Percentiles rank a stretch among this genome's conserved stretches.
Conservation (phyloP, 37 sponge, comb jelly and placozoan genomes). For the Agelas oroides region DNA sequence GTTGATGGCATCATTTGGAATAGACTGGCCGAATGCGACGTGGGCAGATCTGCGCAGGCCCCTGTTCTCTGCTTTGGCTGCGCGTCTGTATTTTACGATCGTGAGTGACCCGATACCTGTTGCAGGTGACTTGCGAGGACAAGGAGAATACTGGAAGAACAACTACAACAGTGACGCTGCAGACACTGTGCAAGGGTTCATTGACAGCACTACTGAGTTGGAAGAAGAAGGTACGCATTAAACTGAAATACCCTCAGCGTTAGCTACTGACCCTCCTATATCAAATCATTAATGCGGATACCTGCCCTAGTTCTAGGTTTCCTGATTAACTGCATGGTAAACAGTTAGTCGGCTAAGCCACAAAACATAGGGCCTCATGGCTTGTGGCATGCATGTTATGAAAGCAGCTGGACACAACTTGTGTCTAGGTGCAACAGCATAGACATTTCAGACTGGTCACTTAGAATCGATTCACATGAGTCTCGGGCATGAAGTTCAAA, state of each 20-base stretch:
- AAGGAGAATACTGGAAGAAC: conserved; percentile 33
- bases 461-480: too few relatives aligned
- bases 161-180: conserved; percentile 1
- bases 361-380: too few relatives aligned
- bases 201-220: conserved; percentile 3
- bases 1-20: neutral
- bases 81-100: conserved; percentile 27
- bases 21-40: conserved; percentile 21
- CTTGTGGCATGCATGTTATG: too few relatives aligned
- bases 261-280: too few relatives aligned
- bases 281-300: too few relatives aligned
- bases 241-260: neutral
- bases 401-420: too few relatives aligned
- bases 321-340: too few relatives aligned
- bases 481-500: too few relatives aligned
- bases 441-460: too few relatives aligned
- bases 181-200: conserved; percentile 32
- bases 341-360: too few relatives aligned
- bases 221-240: conserved; percentile 39
- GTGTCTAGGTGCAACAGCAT: too few relatives aligned
- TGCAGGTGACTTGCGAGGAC: conserved; percentile 17
- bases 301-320: too few relatives aligned
- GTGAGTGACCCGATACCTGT: conserved; percentile 2
- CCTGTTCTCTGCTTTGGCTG: conserved; percentile 42
- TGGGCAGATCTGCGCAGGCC: conserved; percentile 37